These are phyloP conservation scores for Romanogobio albipinnatus DNA, from an alignment of 2,113 vertebrate genomes.

Conservation along the genomic window DNA sequence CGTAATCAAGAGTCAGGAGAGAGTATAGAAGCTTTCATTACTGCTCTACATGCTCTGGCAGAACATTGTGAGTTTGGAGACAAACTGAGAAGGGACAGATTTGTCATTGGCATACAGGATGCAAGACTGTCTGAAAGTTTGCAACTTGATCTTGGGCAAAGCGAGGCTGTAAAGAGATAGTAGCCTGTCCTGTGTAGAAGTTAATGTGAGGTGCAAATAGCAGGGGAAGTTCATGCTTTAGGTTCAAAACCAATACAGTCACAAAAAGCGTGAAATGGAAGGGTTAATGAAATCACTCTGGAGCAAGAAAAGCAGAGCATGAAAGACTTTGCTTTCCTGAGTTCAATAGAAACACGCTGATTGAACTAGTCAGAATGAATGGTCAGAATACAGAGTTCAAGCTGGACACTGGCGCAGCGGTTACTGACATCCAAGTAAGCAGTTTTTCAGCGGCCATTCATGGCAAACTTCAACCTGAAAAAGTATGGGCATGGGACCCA, in stretches of 20 bases:
- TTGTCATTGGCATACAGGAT: slow-evolving; percentile 43
- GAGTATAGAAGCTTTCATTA: slow-evolving; percentile 44
- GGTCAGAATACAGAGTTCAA: too few species aligned
- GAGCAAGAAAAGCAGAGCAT: background rate
- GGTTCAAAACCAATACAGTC: too few species aligned
- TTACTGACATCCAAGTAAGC: too few species aligned
- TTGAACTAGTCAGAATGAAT: background rate
- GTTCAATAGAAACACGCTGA: background rate
- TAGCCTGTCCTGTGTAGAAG: too few species aligned
- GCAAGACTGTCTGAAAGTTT: background rate
- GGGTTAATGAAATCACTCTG: slow-evolving; percentile 36
- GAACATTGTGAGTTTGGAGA: slow-evolving; percentile 50
- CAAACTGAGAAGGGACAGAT: slow-evolving; percentile 36
- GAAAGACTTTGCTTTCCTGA: slow-evolving; percentile 41
- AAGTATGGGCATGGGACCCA: too few species aligned
- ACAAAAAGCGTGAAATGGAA: too few species aligned
- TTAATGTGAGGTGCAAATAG: too few species aligned
- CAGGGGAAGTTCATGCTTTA: too few species aligned
- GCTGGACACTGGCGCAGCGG: too few species aligned
- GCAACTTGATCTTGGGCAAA: too few species aligned
- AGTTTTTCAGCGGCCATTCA: too few species aligned
- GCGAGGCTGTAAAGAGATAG: background rate
- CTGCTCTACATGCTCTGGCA: slow-evolving; percentile 35
- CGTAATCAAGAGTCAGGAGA: slow-evolving; percentile 32
- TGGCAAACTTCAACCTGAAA: too few species aligned